These are phyloP conservation scores for Lemur catta DNA, from an alignment of 2,797 vertebrate genomes.

Conservation along the genomic window DNA sequence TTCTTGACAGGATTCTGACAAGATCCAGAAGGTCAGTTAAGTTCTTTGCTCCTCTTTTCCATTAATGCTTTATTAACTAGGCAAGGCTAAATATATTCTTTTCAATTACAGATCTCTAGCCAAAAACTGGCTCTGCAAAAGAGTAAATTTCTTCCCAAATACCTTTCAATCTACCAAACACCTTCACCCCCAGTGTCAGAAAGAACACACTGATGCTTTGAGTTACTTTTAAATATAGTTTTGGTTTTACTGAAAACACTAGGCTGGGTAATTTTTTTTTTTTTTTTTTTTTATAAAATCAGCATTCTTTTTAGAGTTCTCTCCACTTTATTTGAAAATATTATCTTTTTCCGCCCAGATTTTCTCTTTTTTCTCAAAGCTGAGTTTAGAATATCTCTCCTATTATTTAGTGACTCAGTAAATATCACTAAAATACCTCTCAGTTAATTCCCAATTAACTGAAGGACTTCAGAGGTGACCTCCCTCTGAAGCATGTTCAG, in stretches of 20 bases:
- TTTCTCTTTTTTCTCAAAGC: not conserved
- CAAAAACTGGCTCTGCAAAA: not conserved
- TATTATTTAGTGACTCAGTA: not conserved
- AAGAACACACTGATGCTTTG: not conserved
- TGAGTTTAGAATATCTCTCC: constrained; percentile 14
- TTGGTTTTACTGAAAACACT: not conserved
- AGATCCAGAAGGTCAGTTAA: constrained; percentile 30
- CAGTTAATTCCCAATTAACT: not conserved
- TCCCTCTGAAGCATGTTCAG: not conserved
- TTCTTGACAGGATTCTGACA: constrained; percentile 20
- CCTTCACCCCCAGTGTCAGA: not conserved
- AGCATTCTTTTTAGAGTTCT: not conserved
- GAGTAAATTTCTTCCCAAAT: not conserved
- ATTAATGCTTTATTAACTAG: constrained; percentile 31
- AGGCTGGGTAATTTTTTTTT: not conserved
- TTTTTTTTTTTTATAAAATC: not conserved
- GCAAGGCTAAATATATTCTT: constrained; percentile 39
- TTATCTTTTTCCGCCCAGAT: not conserved
- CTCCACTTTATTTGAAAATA: not conserved
- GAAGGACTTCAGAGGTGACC: not conserved
- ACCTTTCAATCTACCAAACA: not conserved
- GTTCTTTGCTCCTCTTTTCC: not conserved
- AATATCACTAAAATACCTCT: constrained; percentile 7
- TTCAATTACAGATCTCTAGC: not conserved
- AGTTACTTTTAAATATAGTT: not conserved